phyloP scores from a whole-genome alignment of 2,888 invertebrate species.

The Liodrosophila aerea region DNA sequence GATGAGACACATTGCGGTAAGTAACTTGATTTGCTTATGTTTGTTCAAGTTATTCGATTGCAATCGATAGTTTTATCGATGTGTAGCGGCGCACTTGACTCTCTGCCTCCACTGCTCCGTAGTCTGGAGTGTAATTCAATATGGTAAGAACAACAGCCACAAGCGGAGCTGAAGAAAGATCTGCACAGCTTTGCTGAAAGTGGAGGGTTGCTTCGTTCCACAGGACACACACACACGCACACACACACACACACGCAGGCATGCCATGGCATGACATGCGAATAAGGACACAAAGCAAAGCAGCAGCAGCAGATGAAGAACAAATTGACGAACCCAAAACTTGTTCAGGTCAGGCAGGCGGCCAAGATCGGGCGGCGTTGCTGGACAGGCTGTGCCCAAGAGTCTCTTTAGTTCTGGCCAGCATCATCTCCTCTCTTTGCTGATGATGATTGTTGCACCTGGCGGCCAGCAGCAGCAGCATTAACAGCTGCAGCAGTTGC shows the following conservation, averaged over 20 bases:
- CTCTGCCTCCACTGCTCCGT: too few relatives aligned
- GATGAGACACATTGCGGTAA: too few relatives aligned
- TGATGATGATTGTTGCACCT: conserved; percentile 67
- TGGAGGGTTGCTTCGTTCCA: conserved; percentile 43
- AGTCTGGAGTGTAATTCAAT: conserved; percentile 43
- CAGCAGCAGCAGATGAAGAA: conserved; percentile 12
- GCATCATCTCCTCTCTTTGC: conserved; percentile 28
- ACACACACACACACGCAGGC: not conserved
- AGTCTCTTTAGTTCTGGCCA: conserved; percentile 42
- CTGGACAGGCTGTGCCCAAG: conserved; percentile 37
- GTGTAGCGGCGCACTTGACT: conserved; percentile 36
- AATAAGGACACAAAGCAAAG: conserved; percentile 71
- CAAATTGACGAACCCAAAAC: conserved; percentile 46
- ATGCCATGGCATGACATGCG: conserved; percentile 32
- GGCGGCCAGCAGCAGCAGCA: conserved; percentile 51
- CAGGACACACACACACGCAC: conserved; percentile 20
- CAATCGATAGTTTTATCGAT: conserved; percentile 25
- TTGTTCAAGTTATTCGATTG: not conserved
- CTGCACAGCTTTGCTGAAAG: conserved; percentile 37
- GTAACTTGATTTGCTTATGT: too few relatives aligned
- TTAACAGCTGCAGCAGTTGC: conserved; percentile 38
- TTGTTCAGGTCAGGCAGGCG: conserved; percentile 43
- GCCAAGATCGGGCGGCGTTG: conserved; percentile 47
- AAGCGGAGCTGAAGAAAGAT: conserved; percentile 35
- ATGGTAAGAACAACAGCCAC: conserved; percentile 20